Evolutionary conservation across 1,140 invertebrate genomes (phyloP).

Genomic region (Bombus terrestris): DNA sequence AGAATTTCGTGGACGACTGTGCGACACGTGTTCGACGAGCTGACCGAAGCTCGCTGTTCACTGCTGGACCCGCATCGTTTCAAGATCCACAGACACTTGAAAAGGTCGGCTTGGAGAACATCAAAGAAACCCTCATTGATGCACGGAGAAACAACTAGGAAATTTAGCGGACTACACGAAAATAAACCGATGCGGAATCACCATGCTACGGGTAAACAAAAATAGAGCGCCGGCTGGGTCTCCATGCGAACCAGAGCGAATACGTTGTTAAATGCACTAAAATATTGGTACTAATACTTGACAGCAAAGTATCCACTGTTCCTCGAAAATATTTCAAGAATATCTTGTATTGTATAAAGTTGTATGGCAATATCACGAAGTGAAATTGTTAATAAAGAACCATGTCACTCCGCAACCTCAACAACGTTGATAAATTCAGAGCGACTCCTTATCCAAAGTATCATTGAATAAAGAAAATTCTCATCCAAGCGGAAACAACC

Average conservation of each 20-base stretch:
- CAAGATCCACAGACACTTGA: conserved; percentile 36
- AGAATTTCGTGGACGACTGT: conserved; percentile 56
- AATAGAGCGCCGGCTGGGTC: background rate
- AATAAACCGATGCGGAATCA: conserved; percentile 31
- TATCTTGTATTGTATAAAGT: no score
- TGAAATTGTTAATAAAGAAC: no score
- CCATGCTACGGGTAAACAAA: conserved; percentile 28
- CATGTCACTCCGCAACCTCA: no score
- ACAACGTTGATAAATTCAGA: background rate
- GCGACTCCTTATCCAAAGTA: background rate
- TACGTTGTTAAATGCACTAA: background rate
- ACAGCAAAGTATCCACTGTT: background rate
- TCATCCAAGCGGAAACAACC: background rate
- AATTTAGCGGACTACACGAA: conserved; percentile 34
- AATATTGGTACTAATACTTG: background rate
- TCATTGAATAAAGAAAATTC: background rate
- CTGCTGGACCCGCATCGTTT: conserved; percentile 33
- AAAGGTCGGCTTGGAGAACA: background rate
- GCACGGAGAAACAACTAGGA: conserved; percentile 25
- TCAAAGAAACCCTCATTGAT: conserved; percentile 39
- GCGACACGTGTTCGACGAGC: conserved; percentile 61
- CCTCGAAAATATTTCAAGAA: no score
- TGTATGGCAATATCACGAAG: no score
- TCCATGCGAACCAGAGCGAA: background rate
- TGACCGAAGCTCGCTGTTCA: background rate